Percentiles rank a stretch among this genome's conserved stretches.
Conservation (phyloP, 2,888 invertebrate species). For the Drosophila recens region DNA sequence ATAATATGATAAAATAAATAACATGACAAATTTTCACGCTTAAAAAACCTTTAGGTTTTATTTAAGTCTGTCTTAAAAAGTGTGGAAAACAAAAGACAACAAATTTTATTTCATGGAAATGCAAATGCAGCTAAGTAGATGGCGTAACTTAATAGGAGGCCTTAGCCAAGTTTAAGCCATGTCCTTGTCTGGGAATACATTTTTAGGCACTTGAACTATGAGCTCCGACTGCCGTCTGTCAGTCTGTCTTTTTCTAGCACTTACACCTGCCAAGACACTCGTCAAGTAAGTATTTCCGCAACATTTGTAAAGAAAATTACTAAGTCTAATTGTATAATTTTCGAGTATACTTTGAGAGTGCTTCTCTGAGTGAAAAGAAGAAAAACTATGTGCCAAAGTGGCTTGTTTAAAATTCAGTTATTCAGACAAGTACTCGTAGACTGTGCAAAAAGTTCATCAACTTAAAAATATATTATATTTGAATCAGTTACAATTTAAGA, state of each 20-base stretch:
- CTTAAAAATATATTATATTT: background rate
- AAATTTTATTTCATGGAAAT: constrained; percentile 51
- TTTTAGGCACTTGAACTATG: constrained; percentile 16
- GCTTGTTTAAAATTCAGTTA: constrained; percentile 15
- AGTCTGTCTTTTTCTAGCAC: background rate
- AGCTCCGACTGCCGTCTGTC: background rate
- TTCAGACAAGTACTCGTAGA: constrained; percentile 4
- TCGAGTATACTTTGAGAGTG: constrained; percentile 10
- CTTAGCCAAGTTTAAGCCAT: constrained; percentile 8
- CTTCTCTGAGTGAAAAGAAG: constrained; percentile 2
- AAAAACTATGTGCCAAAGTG: background rate
- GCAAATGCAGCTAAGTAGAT: constrained; percentile 52
- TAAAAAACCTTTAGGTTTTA: background rate
- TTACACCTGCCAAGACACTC: background rate
- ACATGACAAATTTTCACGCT: too few relatives aligned
- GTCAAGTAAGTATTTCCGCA: background rate
- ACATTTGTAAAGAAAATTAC: constrained; percentile 15
- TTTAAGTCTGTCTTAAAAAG: constrained; percentile 10
- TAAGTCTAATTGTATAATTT: constrained; percentile 17
- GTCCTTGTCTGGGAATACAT: constrained; percentile 5
- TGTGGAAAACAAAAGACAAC: constrained; percentile 13
- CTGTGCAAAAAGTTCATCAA: background rate
- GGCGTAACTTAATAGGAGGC: constrained; percentile 12
- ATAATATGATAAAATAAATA: too few relatives aligned
- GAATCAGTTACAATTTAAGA: background rate